Base-by-base conservation (phyloP, 2,888 invertebrate species). In the Ophion obscuratus region DNA sequence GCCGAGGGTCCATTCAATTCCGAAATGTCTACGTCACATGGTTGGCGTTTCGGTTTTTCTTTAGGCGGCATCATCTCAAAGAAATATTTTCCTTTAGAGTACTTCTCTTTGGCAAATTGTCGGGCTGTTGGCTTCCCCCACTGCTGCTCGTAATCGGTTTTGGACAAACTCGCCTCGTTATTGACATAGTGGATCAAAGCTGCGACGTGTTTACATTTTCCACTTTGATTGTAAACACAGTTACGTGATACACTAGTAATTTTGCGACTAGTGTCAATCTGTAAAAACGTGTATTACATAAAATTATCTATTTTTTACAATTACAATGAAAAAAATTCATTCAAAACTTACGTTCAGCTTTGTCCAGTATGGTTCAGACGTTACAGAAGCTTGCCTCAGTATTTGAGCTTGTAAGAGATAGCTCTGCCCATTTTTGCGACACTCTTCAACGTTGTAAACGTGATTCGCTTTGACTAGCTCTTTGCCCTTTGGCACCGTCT, bases 221-320 rank as follows among this genome's bases (percentile, higher is more conserved):
- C n/a, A n/a, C n/a, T n/a, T n/a, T n/a, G 47, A 82, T 88, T 86
- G 73, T 87, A 88, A 73, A 88, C 81, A 75, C 87, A 87, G 83
- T 75, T 71, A n/a, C n/a, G n/a, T n/a, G n/a, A n/a, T n/a, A n/a
- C n/a, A n/a, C n/a, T n/a, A n/a, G n/a, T n/a, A n/a, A n/a, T n/a
- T n/a, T n/a, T n/a, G n/a, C n/a, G n/a, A n/a, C n/a, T n/a, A n/a
- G n/a, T n/a, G n/a, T n/a, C n/a, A n/a, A n/a, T n/a, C n/a, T n/a
- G n/a, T n/a, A n/a, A n/a, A n/a, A n/a, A n/a, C n/a, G n/a, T n/a
- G 14, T 66, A 31, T 31, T 66, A 66, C 17, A 66, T 66, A 0
- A 66, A 66, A 66, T 71, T 27, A 71, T 24, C 47, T 71, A 53
- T 53, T 71, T 71, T 71, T 71, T 24, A 71, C 70, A 53, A 71